Base-by-base conservation (phyloP, 2,888 invertebrate species). In the Leuctra nigra region DNA sequence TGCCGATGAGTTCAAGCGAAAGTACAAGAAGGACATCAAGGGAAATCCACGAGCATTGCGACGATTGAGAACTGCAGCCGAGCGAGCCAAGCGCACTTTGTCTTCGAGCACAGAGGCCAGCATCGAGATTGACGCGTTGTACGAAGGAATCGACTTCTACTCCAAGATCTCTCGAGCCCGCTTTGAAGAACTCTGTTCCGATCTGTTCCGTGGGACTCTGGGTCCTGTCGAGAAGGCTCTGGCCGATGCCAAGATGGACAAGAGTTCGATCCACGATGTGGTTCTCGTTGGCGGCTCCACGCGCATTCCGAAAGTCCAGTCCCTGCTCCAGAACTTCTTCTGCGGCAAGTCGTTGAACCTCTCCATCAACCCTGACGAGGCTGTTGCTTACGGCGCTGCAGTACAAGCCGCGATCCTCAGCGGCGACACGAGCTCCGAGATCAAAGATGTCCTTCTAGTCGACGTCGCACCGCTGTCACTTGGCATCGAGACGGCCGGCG, bases 211-310 rank as follows among this genome's bases (percentile, higher is more conserved):
- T 50, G 75, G 78, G 18, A 89, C 90, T 0, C 69, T 91, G 59
- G 79, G 84, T 47, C 88, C 89, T 0, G 88, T 91, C 0, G 87
- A 89, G 67, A 84, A 86, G 65, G 87, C 89, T 0, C 72, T 91
- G 22, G 77, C 77, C 50, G 90, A 90, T 67, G n/a, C n/a, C n/a
- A n/a, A n/a, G n/a, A n/a, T n/a, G n/a, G n/a, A n/a, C n/a, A n/a
- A n/a, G n/a, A n/a, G n/a, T n/a, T n/a, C n/a, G n/a, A n/a, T n/a
- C n/a, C n/a, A n/a, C n/a, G n/a, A n/a, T n/a, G n/a, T n/a, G 87
- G 89, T 91, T 0, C 74, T 91, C 29, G 90, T 90, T 33, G 90
- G 91, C 11, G 91, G 88, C 20, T 87, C 87, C 0, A 88, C 85
- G 0, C 79, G 87, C 59, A 88, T 89, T 55, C 89, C 88, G 0